Percentiles rank a stretch among this genome's conserved stretches.
Conservation (phyloP, 2,113 vertebrate species). For the Tinamus guttatus region DNA sequence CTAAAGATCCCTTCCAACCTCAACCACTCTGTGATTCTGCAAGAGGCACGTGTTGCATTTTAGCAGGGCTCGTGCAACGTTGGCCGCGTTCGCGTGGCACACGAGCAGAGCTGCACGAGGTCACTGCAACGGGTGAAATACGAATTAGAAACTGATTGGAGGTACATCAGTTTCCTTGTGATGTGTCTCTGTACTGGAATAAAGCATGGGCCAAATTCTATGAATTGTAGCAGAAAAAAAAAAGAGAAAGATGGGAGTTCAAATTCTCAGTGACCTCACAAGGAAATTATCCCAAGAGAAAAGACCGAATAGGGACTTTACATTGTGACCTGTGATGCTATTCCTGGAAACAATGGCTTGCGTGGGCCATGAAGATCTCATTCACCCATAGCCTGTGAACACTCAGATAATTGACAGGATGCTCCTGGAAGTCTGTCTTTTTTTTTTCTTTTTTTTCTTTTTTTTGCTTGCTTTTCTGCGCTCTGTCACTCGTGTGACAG, state of each 20-base stretch:
- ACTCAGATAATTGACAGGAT: not conserved
- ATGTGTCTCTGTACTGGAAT: not conserved
- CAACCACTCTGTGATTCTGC: too few relatives aligned
- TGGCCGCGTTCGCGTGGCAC: not conserved
- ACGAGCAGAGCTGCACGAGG: not conserved
- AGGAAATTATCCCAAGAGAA: not conserved
- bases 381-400: not conserved
- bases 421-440: not conserved
- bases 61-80: not conserved
- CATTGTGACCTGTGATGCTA: not conserved
- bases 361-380: not conserved
- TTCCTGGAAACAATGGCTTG: not conserved
- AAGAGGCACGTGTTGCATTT: not conserved
- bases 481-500: not conserved
- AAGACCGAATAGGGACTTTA: not conserved
- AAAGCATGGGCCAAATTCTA: not conserved
- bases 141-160: not conserved
- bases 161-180: not conserved
- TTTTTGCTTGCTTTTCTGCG: not conserved
- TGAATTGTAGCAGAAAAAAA: not conserved
- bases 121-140: not conserved
- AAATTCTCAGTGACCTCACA: not conserved
- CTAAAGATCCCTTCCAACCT: too few relatives aligned
- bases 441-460: not conserved
- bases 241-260: not conserved